Evolutionary conservation across 2,797 vertebrate genomes (phyloP).

Genomic region (Miichthys miiuy): DNA sequence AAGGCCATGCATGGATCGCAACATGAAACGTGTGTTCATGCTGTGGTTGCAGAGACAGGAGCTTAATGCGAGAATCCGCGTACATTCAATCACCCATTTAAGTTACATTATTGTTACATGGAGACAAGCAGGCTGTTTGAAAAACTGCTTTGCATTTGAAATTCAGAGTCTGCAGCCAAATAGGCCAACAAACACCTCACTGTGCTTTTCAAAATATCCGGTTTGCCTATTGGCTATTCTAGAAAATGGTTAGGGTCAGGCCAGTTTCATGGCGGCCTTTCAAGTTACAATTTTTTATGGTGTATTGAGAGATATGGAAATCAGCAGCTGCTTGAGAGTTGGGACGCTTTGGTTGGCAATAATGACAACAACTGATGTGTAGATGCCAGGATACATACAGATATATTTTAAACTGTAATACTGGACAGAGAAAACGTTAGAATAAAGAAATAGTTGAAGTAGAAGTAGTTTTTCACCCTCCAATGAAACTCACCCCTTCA

Average conservation of each 20-base stretch:
- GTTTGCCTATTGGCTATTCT: neutral
- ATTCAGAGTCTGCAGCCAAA: neutral
- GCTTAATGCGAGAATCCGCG: neutral
- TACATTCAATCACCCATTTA: too few relatives aligned
- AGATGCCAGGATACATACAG: neutral
- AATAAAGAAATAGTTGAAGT: neutral
- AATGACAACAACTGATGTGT: neutral
- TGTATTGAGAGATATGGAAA: neutral
- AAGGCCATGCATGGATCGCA: neutral
- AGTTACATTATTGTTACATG: too few relatives aligned
- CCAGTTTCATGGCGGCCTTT: neutral
- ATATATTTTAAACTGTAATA: neutral
- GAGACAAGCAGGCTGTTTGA: too few relatives aligned
- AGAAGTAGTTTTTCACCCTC: neutral
- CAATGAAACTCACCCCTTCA: conserved; percentile 90
- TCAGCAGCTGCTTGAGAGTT: neutral
- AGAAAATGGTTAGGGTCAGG: neutral
- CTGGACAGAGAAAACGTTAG: neutral
- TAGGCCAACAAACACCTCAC: neutral
- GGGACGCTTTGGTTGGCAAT: neutral
- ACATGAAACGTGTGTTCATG: neutral
- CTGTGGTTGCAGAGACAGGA: too few relatives aligned
- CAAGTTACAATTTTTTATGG: neutral
- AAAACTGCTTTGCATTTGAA: too few relatives aligned
- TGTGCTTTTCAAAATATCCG: neutral